A percentile compares a stretch with the other conserved stretches of the same genome.
phyloP scores from a whole-genome alignment of 2,113 vertebrate species.

The Gymnogyps californianus region DNA sequence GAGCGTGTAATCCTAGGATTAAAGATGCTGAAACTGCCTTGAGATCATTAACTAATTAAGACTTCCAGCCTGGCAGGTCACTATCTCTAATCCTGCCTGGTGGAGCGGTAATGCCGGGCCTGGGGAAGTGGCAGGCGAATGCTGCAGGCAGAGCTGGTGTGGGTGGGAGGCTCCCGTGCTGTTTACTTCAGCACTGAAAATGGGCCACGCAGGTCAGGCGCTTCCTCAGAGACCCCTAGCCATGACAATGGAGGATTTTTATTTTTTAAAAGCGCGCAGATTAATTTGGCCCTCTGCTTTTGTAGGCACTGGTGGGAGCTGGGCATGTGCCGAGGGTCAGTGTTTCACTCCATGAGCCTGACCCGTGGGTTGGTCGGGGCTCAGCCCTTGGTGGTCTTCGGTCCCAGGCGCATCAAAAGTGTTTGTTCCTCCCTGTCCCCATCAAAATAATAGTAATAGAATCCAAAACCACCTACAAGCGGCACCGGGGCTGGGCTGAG shows the following conservation, averaged over 20 bases:
- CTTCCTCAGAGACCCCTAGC: background rate
- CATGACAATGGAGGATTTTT: fast-evolving
- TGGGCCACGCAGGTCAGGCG: background rate
- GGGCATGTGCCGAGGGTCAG: background rate
- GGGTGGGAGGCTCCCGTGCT: background rate
- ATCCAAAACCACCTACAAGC: background rate
- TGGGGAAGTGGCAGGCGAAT: fast-evolving
- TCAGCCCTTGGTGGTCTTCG: background rate
- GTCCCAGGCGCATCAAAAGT: background rate
- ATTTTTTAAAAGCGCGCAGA: fast-evolving
- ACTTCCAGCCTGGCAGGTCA: background rate
- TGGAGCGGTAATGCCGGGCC: fast-evolving
- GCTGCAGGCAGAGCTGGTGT: background rate
- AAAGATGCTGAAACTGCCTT: background rate
- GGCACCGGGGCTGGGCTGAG: background rate
- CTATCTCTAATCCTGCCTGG: background rate
- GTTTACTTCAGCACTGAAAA: background rate
- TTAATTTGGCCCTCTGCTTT: background rate
- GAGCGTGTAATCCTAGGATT: slow-evolving; percentile 1
- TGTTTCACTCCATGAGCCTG: background rate
- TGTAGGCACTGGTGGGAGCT: background rate
- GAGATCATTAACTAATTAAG: slow-evolving; percentile 22
- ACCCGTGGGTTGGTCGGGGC: fast-evolving
- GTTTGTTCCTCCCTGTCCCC: background rate
- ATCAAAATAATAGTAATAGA: background rate